phyloP scores from a whole-genome alignment of 2,797 vertebrate genomes.

The Rallus crepitans region DNA sequence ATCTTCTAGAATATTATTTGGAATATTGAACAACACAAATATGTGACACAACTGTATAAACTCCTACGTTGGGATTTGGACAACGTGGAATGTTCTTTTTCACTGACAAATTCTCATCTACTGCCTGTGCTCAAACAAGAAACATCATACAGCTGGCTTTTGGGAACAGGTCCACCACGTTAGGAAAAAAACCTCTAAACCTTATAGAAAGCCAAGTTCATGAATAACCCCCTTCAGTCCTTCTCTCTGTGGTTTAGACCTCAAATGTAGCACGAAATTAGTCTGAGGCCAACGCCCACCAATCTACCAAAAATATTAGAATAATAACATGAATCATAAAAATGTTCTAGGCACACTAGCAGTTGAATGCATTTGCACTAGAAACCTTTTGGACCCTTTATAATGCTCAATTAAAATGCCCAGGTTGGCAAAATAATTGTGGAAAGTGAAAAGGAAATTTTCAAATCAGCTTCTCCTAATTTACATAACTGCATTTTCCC shows the following conservation, averaged over 20 bases:
- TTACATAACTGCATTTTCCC: not conserved
- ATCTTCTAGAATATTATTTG: not conserved
- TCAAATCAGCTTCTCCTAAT: not conserved
- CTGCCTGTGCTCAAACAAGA: not conserved
- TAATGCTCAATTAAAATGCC: not conserved
- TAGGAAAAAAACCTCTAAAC: not conserved
- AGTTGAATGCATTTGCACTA: not conserved
- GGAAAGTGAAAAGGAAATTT: constrained; percentile 10
- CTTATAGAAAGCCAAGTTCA: constrained; percentile 6
- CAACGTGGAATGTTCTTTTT: not conserved
- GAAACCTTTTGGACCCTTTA: not conserved
- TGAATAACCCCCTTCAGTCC: not conserved
- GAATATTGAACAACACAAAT: not conserved
- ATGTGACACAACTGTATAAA: not conserved
- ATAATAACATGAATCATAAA: not conserved
- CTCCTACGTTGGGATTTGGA: not conserved
- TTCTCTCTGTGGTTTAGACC: not conserved
- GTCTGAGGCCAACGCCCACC: not conserved
- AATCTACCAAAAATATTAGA: not conserved
- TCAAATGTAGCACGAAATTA: not conserved
- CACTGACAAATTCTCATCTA: not conserved
- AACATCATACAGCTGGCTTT: not conserved
- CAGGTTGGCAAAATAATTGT: not conserved
- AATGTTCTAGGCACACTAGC: not conserved
- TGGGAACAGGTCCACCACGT: not conserved